These are phyloP conservation scores for Rhombomys opimus DNA, from an alignment of 2,113 vertebrate genomes.

Conservation along the genomic window DNA sequence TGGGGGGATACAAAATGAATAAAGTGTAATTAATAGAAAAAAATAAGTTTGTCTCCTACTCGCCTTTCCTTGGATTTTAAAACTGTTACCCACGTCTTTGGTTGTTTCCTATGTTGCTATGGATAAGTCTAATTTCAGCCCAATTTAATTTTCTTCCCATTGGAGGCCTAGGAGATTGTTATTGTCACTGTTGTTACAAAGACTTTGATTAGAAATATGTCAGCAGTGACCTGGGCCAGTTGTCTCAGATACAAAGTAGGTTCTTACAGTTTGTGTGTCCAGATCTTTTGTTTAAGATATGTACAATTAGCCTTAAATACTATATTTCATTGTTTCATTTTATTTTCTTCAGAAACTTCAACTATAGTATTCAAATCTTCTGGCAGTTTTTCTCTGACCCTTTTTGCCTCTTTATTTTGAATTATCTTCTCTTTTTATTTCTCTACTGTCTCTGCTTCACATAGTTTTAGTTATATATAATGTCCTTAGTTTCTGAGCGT, in stretches of 20 bases:
- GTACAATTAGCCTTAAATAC: constrained; percentile 16
- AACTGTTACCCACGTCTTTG: background rate
- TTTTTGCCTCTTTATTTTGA: background rate
- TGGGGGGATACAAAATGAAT: no score
- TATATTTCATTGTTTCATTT: background rate
- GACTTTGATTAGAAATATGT: background rate
- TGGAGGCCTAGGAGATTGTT: background rate
- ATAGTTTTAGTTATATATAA: background rate
- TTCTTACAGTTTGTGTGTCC: background rate
- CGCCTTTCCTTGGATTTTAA: background rate
- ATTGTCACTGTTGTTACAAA: background rate
- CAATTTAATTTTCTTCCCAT: constrained; percentile 11
- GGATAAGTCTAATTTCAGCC: background rate
- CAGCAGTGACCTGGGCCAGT: background rate
- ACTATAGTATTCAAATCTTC: background rate
- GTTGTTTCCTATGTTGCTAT: background rate
- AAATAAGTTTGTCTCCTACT: background rate
- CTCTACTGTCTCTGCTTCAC: background rate
- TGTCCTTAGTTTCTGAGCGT: background rate
- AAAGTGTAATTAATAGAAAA: no score
- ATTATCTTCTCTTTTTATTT: background rate
- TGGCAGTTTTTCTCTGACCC: background rate
- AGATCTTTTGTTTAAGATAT: constrained; percentile 30
- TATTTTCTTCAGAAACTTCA: background rate
- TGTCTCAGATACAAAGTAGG: background rate